Base-by-base conservation (phyloP, 2,797 vertebrate genomes). In the Phalloptychus januarius region DNA sequence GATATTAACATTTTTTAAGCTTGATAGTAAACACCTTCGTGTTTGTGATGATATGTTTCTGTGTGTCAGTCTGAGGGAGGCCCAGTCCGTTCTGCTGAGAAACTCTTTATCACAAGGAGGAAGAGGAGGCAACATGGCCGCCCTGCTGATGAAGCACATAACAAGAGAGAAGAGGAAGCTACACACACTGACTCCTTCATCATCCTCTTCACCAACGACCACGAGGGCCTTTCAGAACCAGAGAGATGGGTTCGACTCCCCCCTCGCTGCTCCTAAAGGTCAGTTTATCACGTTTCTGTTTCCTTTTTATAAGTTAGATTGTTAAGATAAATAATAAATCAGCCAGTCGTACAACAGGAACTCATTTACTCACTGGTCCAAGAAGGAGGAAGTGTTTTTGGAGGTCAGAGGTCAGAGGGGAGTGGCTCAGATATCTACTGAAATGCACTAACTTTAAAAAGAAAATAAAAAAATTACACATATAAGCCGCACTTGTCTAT, bases 101-200 rank as follows among this genome's bases (percentile, higher is more conserved):
- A 96, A 91, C 79, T 86, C 87, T n/a, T 84, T 91, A 50, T 86
- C 84, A 1, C 83, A 7, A 4, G 87, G 85, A 81, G 82, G 92
- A 38, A 81, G 83, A 79, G 88, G 93, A 71, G 91, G 91, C 86
- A 96, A 94, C 88, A 95, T 96, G 91, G 85, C 91, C 4, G 18
- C 89, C 58, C 73, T 95, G 69, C 88, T 96, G 67, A 85, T 95
- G 83, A 95, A 94, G 46, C 94, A 95, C 87, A 93, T 96, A 0
- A 92, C 94, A 74, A 89, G 85, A 15, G 94, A 95, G 88, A 92
- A 83, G 61, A 91, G 74, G 74, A 93, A 90, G 70, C 85, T 92
- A 0, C 69, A 52, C 3, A 52, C 83, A 0, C 61, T 81, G 13
- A 33, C 76, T 16, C 70, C 79, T 4, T 33, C 78, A 2, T 71